A percentile compares a stretch with the other conserved stretches of the same genome.
Conservation (phyloP, 2,888 invertebrate species). For the Patella depressa region DNA sequence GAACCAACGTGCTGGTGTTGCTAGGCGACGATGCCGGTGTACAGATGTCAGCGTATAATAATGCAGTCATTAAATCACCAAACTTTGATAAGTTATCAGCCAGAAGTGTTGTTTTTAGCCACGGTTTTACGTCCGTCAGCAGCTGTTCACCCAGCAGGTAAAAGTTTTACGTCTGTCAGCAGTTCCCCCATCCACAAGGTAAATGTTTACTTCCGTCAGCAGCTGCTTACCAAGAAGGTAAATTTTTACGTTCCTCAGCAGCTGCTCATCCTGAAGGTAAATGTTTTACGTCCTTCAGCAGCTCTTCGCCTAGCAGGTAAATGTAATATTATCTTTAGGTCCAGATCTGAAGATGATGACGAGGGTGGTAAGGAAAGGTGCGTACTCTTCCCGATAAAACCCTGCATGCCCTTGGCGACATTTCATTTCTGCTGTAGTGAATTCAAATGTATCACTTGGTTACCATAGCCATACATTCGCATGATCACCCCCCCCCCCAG, state of each 20-base stretch:
- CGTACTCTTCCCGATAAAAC: too few species aligned
- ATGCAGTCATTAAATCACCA: conserved; percentile 89
- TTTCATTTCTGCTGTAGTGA: too few species aligned
- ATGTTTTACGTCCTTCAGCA: too few species aligned
- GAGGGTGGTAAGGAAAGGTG: too few species aligned
- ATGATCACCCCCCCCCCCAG: too few species aligned
- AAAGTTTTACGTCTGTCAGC: not conserved
- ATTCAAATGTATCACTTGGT: too few species aligned
- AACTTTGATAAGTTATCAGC: conserved; percentile 85
- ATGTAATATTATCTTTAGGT: too few species aligned
- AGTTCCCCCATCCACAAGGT: too few species aligned
- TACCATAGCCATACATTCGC: too few species aligned
- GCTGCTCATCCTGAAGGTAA: conserved; percentile 86
- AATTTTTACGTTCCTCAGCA: conserved; percentile 90
- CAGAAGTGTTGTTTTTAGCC: conserved; percentile 85
- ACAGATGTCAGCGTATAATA: conserved; percentile 82
- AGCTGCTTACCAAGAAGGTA: conserved; percentile 88
- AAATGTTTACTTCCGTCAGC: conserved; percentile 85
- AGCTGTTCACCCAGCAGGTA: conserved; percentile 88
- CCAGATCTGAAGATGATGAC: too few species aligned
- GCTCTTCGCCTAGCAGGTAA: too few species aligned
- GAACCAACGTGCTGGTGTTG: not conserved
- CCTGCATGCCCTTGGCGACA: too few species aligned
- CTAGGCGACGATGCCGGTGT: conserved; percentile 91
- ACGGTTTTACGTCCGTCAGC: conserved; percentile 91